Base-by-base conservation (phyloP, 2,797 vertebrate species). In the Philypnodon macrostomus region DNA sequence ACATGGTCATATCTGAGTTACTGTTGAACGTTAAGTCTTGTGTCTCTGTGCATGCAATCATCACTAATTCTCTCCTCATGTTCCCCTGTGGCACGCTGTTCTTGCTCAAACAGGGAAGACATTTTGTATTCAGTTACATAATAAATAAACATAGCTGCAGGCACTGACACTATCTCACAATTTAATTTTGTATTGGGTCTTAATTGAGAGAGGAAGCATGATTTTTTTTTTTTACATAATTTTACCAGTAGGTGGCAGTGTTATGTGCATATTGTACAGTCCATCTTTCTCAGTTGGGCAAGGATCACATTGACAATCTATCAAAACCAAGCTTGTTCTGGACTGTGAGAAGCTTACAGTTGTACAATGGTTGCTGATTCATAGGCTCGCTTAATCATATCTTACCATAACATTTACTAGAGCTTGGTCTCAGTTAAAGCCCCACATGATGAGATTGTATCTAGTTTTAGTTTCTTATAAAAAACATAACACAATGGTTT, bases 51-150 rank as follows among this genome's bases (percentile, higher is more conserved):
- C 21, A 45, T 15, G 16, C 17, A 8, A 2, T 26, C 41, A 3
- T 38, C 9, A 47, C 40, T 56, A 8, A 59, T 58, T 35, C 5
- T 59, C 24, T 52, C 47, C 49, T 58, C 54, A 72, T 66, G 59
- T 64, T 34, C 49, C 12, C 16, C 9, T 33, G 1, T 38, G 40
- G 2, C 7, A 37, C 23, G 2, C 5, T 21, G 13, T 5, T 9
- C 23, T 12, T 3, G 5, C 39, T 53, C 1, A n/a, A 41, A 58
- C 67, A 73, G 67, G 57, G 70, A 66, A 73, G 48, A 45, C 1
- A 34, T 36, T 48, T 55, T 24, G 14, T 0, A 15, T 24, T 24
- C 10, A 6, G 7, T 4, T 27, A 24, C 23, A 24, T 19, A 5
- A 37, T 36, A 17, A 17, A 3, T 1, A 9, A n/a, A n/a, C n/a